These are phyloP conservation scores for Matsumurasca onukii DNA, from an alignment of 1,140 invertebrate species.

Conservation along the genomic window DNA sequence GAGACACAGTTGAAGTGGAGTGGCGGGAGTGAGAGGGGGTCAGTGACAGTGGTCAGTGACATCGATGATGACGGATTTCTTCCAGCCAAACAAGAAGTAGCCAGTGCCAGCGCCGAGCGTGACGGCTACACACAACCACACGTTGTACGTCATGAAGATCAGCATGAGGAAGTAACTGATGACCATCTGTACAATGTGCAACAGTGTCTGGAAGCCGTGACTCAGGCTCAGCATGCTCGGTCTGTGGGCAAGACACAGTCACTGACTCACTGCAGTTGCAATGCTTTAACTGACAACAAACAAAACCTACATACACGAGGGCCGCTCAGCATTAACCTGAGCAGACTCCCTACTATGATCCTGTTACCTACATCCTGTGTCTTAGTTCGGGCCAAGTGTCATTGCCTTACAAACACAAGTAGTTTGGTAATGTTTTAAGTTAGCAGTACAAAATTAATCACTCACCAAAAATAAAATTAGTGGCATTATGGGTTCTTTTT, in stretches of 20 bases:
- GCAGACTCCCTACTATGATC: too few species aligned
- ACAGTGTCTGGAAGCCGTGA: conserved; percentile 82
- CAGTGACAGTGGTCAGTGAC: conserved; percentile 95
- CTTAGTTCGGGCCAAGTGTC: too few species aligned
- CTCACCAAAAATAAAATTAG: too few species aligned
- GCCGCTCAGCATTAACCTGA: too few species aligned
- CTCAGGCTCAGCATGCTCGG: conserved; percentile 75
- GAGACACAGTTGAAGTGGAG: neutral
- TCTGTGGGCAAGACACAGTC: conserved; percentile 48
- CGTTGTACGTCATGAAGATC: conserved; percentile 98
- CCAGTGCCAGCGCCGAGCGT: conserved; percentile 85
- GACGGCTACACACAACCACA: conserved; percentile 90
- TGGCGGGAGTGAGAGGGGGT: conserved; percentile 31
- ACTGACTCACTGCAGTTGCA: too few species aligned
- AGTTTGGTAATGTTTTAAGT: too few species aligned
- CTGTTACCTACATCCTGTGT: too few species aligned
- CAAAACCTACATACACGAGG: too few species aligned
- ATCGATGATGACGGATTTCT: conserved; percentile 85
- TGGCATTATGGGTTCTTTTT: too few species aligned
- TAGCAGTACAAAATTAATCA: too few species aligned
- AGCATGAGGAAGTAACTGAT: conserved; percentile 94
- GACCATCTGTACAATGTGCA: conserved; percentile 89
- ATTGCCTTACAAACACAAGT: too few species aligned
- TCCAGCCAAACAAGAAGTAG: conserved; percentile 95
- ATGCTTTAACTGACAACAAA: too few species aligned